Base-by-base conservation (phyloP, 2,797 vertebrate species). In the Nannoperca obscura region DNA sequence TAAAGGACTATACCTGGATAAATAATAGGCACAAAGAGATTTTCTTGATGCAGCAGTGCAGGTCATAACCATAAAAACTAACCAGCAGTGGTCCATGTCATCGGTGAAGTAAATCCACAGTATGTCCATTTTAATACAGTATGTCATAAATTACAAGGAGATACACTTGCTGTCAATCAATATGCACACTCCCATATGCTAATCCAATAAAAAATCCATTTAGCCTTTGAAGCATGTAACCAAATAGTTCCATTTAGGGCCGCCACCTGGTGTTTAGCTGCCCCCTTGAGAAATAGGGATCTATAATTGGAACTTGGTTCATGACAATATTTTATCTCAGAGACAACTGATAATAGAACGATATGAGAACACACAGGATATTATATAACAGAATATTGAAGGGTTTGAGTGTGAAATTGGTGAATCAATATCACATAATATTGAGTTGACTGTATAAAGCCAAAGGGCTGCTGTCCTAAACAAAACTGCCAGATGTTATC, bases 81-180 rank as follows among this genome's bases (percentile, higher is more conserved):
- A 52, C 20, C 42, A 53, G 42, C 27, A 17, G 24, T 47, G 19
- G 11, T 64, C 40, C 11, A 20, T 57, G 61, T 52, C 53, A 49
- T 7, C 20, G 55, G 15, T 58, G 27, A 49, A 76, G 46, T 62
- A 64, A 87, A 64, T 58, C 38, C 57, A 70, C 57, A 57, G 42
- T 60, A n/a, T 8, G 36, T 76, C 55, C 12, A 42, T 1, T 63
- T 54, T 19, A 47, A 69, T 58, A 44, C 15, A 44, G 5, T 44
- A 40, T 24, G 61, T 44, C 44, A 70, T 81, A 64, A 76, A 85
- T 86, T 72, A 80, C 44, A 15, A 27, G 69, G 22, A 30, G 46
- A 63, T 54, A 63, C 55, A 47, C 34, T 80, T 54, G 54, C 30
- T 44, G 71, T 61, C 61, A 72, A 78, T 91, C 84, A 79, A 89